These are phyloP conservation scores for Scaptomyza flava DNA, from an alignment of 2,888 invertebrate species.

Conservation along the genomic window DNA sequence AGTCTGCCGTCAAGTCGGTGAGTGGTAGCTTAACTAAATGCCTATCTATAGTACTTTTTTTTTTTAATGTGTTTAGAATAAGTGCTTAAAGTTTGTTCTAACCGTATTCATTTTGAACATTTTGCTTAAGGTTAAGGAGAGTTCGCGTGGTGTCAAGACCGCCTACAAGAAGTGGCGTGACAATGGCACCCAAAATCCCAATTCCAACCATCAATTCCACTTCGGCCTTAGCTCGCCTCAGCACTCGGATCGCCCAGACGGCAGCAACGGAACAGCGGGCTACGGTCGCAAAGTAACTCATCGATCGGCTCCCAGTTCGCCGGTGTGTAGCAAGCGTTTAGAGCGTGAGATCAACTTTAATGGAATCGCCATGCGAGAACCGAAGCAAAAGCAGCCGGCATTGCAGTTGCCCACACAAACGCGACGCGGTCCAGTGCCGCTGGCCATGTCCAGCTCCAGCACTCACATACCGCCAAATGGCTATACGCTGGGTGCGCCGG, in stretches of 20 bases:
- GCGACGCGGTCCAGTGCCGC: slow-evolving; percentile 65
- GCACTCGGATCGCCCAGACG: slow-evolving; percentile 81
- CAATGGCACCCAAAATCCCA: slow-evolving; percentile 78
- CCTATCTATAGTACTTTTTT: background rate
- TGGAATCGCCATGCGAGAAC: slow-evolving; percentile 59
- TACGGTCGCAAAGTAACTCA: slow-evolving; percentile 69
- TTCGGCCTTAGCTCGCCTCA: slow-evolving; percentile 81
- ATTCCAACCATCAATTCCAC: slow-evolving; percentile 72
- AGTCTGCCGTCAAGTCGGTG: slow-evolving; percentile 97
- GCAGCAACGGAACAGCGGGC: slow-evolving; percentile 44
- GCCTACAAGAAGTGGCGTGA: slow-evolving; percentile 89
- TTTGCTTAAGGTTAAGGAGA: slow-evolving; percentile 87
- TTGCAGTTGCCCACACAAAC: slow-evolving; percentile 38
- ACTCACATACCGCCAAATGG: slow-evolving; percentile 82
- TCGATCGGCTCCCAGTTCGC: slow-evolving; percentile 88
- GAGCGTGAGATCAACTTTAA: slow-evolving; percentile 47
- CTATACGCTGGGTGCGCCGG: slow-evolving; percentile 68
- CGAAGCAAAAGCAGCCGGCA: slow-evolving; percentile 40
- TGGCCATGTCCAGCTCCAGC: slow-evolving; percentile 83
- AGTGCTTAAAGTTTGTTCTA: slow-evolving; percentile 4
- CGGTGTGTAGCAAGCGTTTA: slow-evolving; percentile 86
- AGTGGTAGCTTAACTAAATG: slow-evolving; percentile 85
- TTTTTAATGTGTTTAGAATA: background rate
- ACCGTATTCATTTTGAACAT: background rate
- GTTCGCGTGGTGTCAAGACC: slow-evolving; percentile 90